Base-by-base conservation (phyloP, 2,797 vertebrate species). In the Squalus acanthias region DNA sequence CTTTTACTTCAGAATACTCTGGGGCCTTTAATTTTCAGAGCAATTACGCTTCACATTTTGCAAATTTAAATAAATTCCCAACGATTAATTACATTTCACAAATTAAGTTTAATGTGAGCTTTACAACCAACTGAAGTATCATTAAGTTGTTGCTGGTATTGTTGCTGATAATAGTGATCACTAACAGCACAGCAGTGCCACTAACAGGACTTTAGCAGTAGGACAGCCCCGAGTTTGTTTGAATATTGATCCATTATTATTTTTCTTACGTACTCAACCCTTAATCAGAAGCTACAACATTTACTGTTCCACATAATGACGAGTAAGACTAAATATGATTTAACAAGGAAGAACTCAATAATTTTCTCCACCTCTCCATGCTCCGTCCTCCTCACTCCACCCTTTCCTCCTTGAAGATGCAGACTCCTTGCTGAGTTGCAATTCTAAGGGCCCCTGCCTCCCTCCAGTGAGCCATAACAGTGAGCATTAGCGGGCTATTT, bases 61-160 rank as follows among this genome's bases (percentile, higher is more conserved):
- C 5, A 95, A 72, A 74, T 95, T 70, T 70, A 95, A 95, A 69
- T 70, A 33, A 50, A 95, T 95, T 95, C 50, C 26, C 29, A 74
- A 5, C 26, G 15, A 95, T 76, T 76, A 29, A 95, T 95, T 95
- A 50, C 39, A 72, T 72, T 50, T 95, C 63, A 95, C 39, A 92
- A 92, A 89, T 89, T 89, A 60, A 92, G 57, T 92, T 10, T 67
- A 92, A 65, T 92, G 60, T 39, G 29, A n/a, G 57, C 29, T 91
- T 91, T n/a, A 93, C 65, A 95, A 57, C 29, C 46, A 7, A 12
- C 39, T 76, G 50, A 72, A 76, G 4, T 74, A 2, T 33, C 50
- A 72, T 95, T 33, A 95, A 70, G 29, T 26, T 95, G 15, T 13
- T 50, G 39, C 3, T 5, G 22, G 3, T 24, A 20, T 50, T 72